Evolutionary conservation across 2,113 vertebrate species (phyloP), one percentile per base, ranked within the genome.

Genomic region (Calidris pygmaea): DNA sequence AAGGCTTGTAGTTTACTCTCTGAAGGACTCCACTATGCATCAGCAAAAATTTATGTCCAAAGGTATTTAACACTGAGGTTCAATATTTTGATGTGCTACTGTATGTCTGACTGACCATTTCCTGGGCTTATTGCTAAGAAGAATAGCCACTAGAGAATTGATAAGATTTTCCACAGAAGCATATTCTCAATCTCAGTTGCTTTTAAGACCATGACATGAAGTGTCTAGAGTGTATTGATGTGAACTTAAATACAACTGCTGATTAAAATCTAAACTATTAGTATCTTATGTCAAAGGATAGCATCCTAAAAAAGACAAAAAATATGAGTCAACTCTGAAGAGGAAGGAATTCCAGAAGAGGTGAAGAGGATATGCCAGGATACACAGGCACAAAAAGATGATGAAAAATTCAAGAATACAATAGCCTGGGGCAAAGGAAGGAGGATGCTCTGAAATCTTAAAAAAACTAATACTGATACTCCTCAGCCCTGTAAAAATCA

Each of bases 211-310:
- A 16, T 2, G 20, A 59, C 15, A 50, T 11, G 8, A 85, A 50
- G 15, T 12, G 6, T 14, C 59, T 65, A 56, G 11, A 53, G 7
- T 3, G 6, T 22, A 34, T 62, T 83, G 60, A 78, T 0, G 0
- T n/a, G 32, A 81, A 70, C 34, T 58, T 78, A 47, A 81, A 67
- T 7, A 5, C 0, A n/a, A 77, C 19, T 73, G 14, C 50, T 87
- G 78, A 81, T 41, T 50, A 63, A 65, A 87, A 85, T 13, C 39
- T 41, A 27, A 85, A 74, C 55, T 72, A 53, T 34, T 18, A 39
- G 47, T 21, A 79, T 24, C 47, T 45, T 39, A 63, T 16, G 62
- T 56, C 47, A 79, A 78, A 78, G 26, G 16, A 60, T 1, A 74
- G 37, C 22, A 75, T 18, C 12, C 74, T 72, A 85, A 35, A 66